Evolutionary conservation across 2,888 invertebrate species (phyloP), one percentile per base, ranked within the genome.

Genomic region (Operophtera brumata): DNA sequence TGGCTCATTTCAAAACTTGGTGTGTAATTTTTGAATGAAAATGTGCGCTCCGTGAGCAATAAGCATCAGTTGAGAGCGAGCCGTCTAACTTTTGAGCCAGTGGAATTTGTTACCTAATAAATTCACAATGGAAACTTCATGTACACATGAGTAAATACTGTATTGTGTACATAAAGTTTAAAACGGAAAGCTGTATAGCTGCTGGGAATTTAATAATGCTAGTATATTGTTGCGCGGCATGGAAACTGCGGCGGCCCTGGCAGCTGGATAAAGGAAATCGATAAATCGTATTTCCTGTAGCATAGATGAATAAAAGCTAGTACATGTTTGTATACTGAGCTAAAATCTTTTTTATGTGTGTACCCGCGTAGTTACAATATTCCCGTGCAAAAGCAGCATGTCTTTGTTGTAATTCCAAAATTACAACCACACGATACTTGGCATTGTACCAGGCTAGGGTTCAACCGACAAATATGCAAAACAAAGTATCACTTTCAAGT

Each of bases 21-120:
- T 59, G 68, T 66, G 64, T 66, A 67, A 67, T 72, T 70, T 71
- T 58, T 51, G 65, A 65, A 74, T 70, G 66, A 64, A 70, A 75
- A 74, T 74, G 64, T 68, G 67, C 70, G 64, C 59, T 52, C 42
- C 42, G 67, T 70, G 62, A 67, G 71, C 67, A 74, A 73, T 73
- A 73, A 75, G 69, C 65, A 59, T 35, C 58, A 54, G 62, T 66
- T 64, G 69, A 71, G 20, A 20, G 4, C 20, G 69, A 59, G 40
- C 34, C 40, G 57, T 36, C 44, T 53, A 60, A 63, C 59, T 66
- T 63, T 59, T n/a, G n/a, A n/a, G n/a, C 49, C 57, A 43, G 51
- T 47, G 47, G 45, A 43, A 53, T 47, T 62, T 62, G 47, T 55
- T 58, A 57, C 46, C 48, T 54, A 59, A 47, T 40, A 57, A 50